Conservation (phyloP, 2,113 vertebrate species). For the Symphodus melops region DNA sequence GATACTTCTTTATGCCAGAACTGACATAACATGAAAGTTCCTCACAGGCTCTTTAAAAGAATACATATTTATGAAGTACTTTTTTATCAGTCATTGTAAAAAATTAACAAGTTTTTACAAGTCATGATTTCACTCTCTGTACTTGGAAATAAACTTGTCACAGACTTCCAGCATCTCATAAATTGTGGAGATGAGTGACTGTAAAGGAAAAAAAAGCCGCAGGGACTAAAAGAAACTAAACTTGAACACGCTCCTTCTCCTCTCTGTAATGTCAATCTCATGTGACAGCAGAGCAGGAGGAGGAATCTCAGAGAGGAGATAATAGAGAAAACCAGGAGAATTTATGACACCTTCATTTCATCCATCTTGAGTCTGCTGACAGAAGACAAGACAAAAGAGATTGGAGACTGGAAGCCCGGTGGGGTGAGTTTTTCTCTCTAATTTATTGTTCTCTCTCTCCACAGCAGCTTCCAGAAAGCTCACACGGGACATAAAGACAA, state of each 20-base stretch:
- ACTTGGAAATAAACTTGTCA: neutral
- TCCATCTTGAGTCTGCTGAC: conserved; percentile 55
- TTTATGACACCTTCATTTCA: conserved; percentile 53
- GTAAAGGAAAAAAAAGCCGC: neutral
- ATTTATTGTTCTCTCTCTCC: conserved; percentile 47
- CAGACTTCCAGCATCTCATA: neutral
- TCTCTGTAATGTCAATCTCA: conserved; percentile 33
- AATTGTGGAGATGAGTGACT: conserved; percentile 4
- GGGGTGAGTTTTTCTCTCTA: conserved; percentile 25
- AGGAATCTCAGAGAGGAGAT: conserved; percentile 14
- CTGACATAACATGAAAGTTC: no score
- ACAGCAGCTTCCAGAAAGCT: conserved; percentile 32
- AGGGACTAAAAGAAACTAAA: neutral
- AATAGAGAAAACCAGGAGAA: conserved; percentile 42
- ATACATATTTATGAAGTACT: no score
- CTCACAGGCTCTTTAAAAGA: no score
- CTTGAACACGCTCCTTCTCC: neutral
- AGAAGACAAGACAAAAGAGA: conserved; percentile 28
- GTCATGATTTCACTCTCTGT: neutral
- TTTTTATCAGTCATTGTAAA: no score
- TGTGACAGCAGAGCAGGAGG: neutral
- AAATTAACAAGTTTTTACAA: neutral
- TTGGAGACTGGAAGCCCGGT: conserved; percentile 20
- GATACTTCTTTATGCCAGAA: no score
- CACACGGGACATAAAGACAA: conserved; percentile 31